phyloP scores from a whole-genome alignment of 2,797 vertebrate genomes.

The Lithobates sylvaticus region DNA sequence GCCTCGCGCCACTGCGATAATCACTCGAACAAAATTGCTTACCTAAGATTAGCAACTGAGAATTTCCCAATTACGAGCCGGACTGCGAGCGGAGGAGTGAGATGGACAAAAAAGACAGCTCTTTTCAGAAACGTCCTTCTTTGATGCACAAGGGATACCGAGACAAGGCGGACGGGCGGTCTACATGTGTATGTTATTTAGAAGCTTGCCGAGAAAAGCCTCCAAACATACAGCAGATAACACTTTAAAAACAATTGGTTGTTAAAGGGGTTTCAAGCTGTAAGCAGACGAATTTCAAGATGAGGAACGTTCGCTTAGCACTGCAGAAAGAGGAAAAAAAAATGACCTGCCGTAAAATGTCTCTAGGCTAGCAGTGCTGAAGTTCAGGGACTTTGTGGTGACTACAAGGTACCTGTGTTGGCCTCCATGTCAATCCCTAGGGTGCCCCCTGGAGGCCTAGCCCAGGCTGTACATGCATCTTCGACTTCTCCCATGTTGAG shows the following conservation, averaged over 20 bases:
- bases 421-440: too few relatives aligned
- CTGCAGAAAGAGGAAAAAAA: background rate
- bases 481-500: too few relatives aligned
- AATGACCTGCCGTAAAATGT: too few relatives aligned
- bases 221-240: background rate
- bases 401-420: too few relatives aligned
- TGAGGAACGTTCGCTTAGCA: background rate
- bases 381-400: too few relatives aligned
- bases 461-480: too few relatives aligned
- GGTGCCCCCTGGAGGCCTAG: too few relatives aligned
- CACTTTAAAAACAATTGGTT: background rate
- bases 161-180: background rate
- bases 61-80: constrained; percentile 31
- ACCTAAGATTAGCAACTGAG: constrained; percentile 20
- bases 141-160: background rate
- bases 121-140: constrained; percentile 5
- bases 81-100: background rate
- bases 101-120: background rate
- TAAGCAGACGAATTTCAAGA: background rate
- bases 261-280: background rate
- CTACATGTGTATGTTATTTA: background rate
- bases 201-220: background rate
- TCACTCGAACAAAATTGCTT: constrained; percentile 18
- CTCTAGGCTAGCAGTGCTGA: too few relatives aligned
- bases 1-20: constrained; percentile 15